phyloP scores from a whole-genome alignment of 1,140 invertebrate genomes.

The Drosophila mojavensis region DNA sequence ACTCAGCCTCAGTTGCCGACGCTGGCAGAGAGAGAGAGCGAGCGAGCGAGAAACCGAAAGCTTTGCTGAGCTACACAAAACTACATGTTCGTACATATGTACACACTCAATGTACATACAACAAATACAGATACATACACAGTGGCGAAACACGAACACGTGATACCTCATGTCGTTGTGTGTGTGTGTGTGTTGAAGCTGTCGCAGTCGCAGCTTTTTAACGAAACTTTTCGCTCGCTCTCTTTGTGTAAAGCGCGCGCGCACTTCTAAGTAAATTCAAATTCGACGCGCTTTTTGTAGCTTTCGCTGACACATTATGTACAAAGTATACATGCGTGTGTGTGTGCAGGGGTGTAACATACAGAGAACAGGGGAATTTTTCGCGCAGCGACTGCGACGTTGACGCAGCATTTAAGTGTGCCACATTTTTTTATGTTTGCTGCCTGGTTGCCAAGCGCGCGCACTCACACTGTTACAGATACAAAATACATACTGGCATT shows the following conservation, averaged over 20 bases:
- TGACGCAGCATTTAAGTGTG: conserved; percentile 66
- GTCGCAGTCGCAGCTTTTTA: conserved; percentile 66
- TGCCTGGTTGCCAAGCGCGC: conserved; percentile 69
- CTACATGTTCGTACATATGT: conserved; percentile 33
- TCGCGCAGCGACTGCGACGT: conserved; percentile 62
- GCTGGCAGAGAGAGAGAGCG: conserved; percentile 20
- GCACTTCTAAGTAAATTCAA: conserved; percentile 76
- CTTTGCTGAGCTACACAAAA: conserved; percentile 34
- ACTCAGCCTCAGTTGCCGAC: conserved; percentile 55
- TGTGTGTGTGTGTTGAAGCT: conserved; percentile 28
- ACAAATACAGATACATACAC: conserved; percentile 35
- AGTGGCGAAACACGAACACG: conserved; percentile 52
- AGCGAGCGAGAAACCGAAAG: conserved; percentile 25
- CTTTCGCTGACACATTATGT: conserved; percentile 59
- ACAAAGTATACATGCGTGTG: conserved; percentile 3
- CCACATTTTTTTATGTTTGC: conserved; percentile 69
- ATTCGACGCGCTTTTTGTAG: conserved; percentile 69
- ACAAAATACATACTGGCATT: conserved; percentile 35
- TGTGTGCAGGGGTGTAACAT: conserved; percentile 14
- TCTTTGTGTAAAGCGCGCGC: conserved; percentile 50
- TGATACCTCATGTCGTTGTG: conserved; percentile 43
- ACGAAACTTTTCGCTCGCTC: conserved; percentile 57
- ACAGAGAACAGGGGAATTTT: conserved; percentile 62
- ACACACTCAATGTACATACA: conserved; percentile 42
- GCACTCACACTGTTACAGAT: conserved; percentile 57